Conservation (phyloP, 2,113 vertebrate genomes). For the Aspiorhynchus laticeps region DNA sequence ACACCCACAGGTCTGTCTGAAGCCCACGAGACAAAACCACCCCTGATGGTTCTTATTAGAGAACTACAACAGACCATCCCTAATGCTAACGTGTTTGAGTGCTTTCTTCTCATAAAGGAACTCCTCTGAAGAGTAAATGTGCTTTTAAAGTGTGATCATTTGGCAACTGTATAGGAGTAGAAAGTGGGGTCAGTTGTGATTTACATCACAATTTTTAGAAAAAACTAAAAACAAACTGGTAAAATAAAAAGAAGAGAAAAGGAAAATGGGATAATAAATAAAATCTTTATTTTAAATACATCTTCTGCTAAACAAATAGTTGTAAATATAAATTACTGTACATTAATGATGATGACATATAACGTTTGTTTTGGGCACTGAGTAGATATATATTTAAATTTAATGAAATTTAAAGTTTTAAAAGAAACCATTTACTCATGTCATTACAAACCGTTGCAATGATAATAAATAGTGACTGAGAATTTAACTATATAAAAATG, state of each 20-base stretch:
- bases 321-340: no score
- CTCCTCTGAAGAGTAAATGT: background rate
- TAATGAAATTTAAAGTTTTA: background rate
- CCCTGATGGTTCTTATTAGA: slow-evolving; percentile 25
- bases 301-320: background rate
- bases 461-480: background rate
- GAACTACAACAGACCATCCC: slow-evolving; percentile 21
- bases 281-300: no score
- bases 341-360: background rate
- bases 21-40: background rate
- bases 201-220: background rate
- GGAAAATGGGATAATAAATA: background rate
- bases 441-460: background rate
- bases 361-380: background rate
- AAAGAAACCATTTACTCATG: background rate
- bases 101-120: slow-evolving; percentile 21
- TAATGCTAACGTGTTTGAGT: background rate
- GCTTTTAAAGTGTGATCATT: background rate
- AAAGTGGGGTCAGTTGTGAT: background rate
- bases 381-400: background rate
- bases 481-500: no score
- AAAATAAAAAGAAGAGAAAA: background rate
- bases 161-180: background rate
- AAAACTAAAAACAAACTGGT: background rate
- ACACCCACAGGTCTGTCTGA: background rate